These are phyloP conservation scores for Carpatolechia fugitivella DNA, from an alignment of 2,888 invertebrate species.

Conservation along the genomic window DNA sequence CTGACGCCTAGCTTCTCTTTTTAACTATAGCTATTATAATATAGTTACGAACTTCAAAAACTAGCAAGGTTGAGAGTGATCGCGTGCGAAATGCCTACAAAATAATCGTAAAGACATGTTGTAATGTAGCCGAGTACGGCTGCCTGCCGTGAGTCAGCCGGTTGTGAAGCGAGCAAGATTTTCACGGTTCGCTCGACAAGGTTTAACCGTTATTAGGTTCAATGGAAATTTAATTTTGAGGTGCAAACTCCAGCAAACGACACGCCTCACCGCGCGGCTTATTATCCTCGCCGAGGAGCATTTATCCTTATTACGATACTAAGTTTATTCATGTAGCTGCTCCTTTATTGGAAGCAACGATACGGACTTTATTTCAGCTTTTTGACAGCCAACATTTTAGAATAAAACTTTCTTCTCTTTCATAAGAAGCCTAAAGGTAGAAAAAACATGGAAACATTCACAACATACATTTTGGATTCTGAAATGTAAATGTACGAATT, in stretches of 20 bases:
- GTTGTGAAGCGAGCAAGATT: conserved; percentile 44
- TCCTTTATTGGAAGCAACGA: background rate
- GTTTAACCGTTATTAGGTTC: conserved; percentile 45
- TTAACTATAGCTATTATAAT: no score
- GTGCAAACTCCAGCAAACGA: conserved; percentile 19
- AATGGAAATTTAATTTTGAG: conserved; percentile 40
- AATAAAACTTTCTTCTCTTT: no score
- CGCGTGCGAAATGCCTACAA: background rate
- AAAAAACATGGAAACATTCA: background rate
- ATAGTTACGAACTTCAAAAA: no score
- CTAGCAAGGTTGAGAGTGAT: background rate
- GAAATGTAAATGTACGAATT: conserved; percentile 1
- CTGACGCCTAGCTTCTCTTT: no score
- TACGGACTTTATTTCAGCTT: background rate
- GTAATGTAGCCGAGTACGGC: background rate
- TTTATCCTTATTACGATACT: background rate
- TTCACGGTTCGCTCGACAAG: conserved; percentile 41
- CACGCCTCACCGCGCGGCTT: conserved; percentile 4
- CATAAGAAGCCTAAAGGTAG: no score
- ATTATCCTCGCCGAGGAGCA: conserved; percentile 2
- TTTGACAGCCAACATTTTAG: no score
- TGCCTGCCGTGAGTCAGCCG: conserved; percentile 24
- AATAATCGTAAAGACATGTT: conserved; percentile 5
- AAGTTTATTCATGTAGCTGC: background rate
- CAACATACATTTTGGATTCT: background rate